Evolutionary conservation across 2,113 vertebrate genomes (phyloP), one percentile per base, ranked within the genome.

Genomic region (Melanerpes aurifrons): DNA sequence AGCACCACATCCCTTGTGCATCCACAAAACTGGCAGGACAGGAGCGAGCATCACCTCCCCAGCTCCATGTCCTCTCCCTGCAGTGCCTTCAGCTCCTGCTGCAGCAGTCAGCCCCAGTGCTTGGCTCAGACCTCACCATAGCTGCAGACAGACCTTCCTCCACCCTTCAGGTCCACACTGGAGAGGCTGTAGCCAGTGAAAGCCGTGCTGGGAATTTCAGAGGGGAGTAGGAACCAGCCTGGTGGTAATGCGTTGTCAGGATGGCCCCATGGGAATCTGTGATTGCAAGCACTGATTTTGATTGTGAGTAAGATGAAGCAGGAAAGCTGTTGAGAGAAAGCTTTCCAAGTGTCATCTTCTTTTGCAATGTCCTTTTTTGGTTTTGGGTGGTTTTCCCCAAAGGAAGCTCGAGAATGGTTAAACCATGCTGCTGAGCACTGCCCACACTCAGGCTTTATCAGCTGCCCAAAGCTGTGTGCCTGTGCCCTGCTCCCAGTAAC

Each of bases 31-130:
- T 0, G 19, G 28, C 31, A 76, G 72, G 48, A 28, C 21, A 57
- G 62, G 63, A 48, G 47, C 0, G 0, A 48, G 50, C n/a, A 45
- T 58, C 73, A 5, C 43, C 32, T 53, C 8, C 22, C 21, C 28
- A 4, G 62, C 58, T 59, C 57, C 35, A 0, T 0, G 10, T 40
- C 45, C 62, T 35, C 37, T 28, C n/a, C 67, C 59, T 18, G 32
- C 19, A 3, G 10, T 11, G 12, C 28, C n/a, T 18, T 28, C 13
- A 7, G 9, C 47, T 58, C 48, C 43, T 0, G 3, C 18, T 53
- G 70, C 1, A 0, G n/a, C 17, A 47, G 37, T 2, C 7, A 37
- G 29, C 40, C 75, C 26, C 1, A 75, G 2, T 0, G 4, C 61
- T 50, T 5, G 12, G 10, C 40, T 90, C n/a, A 6, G 47, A 59